Base-by-base conservation (phyloP, 2,797 vertebrate species). In the Microchirus variegatus region DNA sequence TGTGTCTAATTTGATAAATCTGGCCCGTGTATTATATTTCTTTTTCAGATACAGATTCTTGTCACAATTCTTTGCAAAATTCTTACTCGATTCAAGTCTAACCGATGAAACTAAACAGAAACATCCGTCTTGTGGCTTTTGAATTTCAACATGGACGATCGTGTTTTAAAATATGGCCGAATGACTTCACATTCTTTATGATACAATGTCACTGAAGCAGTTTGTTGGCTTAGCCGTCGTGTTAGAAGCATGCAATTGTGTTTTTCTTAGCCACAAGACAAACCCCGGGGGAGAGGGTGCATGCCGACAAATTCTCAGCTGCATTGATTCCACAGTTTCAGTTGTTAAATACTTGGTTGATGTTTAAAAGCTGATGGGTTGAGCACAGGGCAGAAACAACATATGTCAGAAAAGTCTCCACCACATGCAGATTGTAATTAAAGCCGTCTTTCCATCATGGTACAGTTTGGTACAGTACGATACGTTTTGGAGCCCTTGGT, bases 211-310 rank as follows among this genome's bases (percentile, higher is more conserved):
- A 63, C 36, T 61, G 18, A 63, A 63, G 40, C 16, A 56, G 44
- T 56, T 82, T 67, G 9, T 64, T 65, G 22, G 47, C 44, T 57
- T 55, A 51, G 37, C 42, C 62, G 68, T 72, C 73, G 66, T 81
- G 53, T 72, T 63, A 52, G 36, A 80, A 71, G 17, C 66, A 61
- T 80, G 52, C 31, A 46, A 61, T 66, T 70, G 65, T 80, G 46
- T 70, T 60, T 67, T 59, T 42, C 31, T 8, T 36, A 44, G 76
- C 77, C 73, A 63, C 66, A 77, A 62, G 46, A 53, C 46, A 65
- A 55, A 44, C 61, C 46, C 81, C 40, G 44, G 51, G 52, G 10
- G 10, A 9, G 11, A 8, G 65, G 16, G 10, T 55, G 17, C 31
- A 59, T 31, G 47, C 6, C 1, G 38, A 65, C 53, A 79, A 17